Percentiles rank a stretch among this genome's conserved stretches.
Conservation (phyloP, 2,113 vertebrate genomes). For the Mesoclemmys tuberculata region DNA sequence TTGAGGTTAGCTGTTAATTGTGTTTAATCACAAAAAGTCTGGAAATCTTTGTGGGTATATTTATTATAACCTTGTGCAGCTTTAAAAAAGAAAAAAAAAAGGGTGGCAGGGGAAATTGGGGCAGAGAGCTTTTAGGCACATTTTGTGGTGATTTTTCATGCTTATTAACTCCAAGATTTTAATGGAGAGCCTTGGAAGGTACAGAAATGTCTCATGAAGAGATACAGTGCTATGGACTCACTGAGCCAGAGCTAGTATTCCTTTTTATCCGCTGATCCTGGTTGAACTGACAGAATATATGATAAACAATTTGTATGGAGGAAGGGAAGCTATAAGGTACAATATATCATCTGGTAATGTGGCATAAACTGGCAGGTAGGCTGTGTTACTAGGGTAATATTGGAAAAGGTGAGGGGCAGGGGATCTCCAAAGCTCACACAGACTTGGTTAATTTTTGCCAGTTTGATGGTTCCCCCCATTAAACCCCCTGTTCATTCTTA, state of each 20-base stretch:
- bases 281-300: neutral
- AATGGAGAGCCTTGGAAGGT: slow-evolving; percentile 10
- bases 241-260: neutral
- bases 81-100: neutral
- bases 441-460: neutral
- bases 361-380: neutral
- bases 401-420: rapidly evolving
- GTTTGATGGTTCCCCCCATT: neutral
- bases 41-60: slow-evolving; percentile 1
- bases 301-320: neutral
- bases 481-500: neutral
- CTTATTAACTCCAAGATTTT: slow-evolving; percentile 49
- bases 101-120: neutral
- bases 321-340: neutral
- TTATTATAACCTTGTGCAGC: neutral
- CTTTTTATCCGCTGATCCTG: neutral
- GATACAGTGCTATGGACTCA: neutral
- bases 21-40: slow-evolving; percentile 13
- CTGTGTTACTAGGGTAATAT: neutral
- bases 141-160: slow-evolving; percentile 57
- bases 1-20: neutral
- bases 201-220: neutral
- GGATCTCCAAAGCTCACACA: neutral
- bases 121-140: slow-evolving; percentile 24
- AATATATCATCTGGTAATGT: neutral